Conservation (phyloP, 2,113 vertebrate genomes). For the Australoheros scitulus region DNA sequence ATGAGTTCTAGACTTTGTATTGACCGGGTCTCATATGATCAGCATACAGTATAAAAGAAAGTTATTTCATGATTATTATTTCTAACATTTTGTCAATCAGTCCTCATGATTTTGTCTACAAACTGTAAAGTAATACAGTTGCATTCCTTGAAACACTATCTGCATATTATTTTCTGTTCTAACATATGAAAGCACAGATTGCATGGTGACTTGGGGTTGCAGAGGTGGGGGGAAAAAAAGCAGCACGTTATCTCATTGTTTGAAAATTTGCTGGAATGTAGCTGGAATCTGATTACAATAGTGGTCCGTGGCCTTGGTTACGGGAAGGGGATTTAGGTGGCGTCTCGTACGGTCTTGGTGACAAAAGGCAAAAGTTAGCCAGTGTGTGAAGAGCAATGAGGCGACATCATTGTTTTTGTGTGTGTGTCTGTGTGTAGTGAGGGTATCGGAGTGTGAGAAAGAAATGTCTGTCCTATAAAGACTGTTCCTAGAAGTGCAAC, state of each 20-base stretch:
- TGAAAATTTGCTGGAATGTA: constrained; percentile 62
- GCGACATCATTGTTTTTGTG: constrained; percentile 22
- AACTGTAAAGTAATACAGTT: constrained; percentile 20
- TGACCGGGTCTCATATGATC: neutral
- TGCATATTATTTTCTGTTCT: constrained; percentile 17
- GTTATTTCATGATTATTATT: neutral
- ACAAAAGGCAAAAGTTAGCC: constrained; percentile 63
- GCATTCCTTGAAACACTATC: constrained; percentile 24
- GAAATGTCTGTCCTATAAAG: neutral
- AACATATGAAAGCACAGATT: constrained; percentile 16
- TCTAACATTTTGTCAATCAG: neutral
- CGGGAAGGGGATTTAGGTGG: constrained; percentile 75
- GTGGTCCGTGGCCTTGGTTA: constrained; percentile 65
- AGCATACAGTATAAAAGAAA: neutral
- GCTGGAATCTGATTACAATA: constrained; percentile 71
- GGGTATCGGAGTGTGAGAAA: constrained; percentile 49
- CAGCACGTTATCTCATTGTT: constrained; percentile 68
- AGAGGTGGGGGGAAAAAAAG: constrained; percentile 14
- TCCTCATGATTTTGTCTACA: neutral
- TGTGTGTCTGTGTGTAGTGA: neutral
- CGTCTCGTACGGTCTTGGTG: constrained; percentile 56
- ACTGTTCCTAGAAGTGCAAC: neutral
- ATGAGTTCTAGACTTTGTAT: neutral
- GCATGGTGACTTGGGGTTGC: constrained; percentile 16
- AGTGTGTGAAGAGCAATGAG: constrained; percentile 52